phyloP scores from a whole-genome alignment of 2,113 vertebrate species.

The Boulengeromyrus knoepffleri region DNA sequence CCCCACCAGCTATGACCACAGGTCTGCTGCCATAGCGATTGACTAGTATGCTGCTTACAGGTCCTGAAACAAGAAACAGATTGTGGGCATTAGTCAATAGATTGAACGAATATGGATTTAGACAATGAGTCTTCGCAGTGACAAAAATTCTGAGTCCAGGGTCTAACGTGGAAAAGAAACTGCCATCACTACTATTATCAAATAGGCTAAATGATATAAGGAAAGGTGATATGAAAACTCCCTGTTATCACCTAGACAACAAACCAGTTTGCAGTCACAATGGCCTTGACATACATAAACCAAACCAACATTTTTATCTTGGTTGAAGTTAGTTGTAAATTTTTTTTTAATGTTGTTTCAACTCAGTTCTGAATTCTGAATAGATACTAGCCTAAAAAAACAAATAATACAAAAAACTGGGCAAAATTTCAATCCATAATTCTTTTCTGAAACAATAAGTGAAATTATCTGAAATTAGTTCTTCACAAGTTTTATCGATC shows the following conservation, averaged over 20 bases:
- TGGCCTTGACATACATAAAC: neutral
- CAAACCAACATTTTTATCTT: neutral
- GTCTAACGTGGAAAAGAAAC: neutral
- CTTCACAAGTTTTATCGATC: neutral
- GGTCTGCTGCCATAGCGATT: slow-evolving; percentile 72
- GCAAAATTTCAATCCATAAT: neutral
- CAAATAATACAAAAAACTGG: neutral
- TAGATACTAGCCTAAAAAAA: neutral
- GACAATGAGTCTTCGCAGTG: neutral
- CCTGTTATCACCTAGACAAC: neutral
- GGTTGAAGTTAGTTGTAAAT: neutral
- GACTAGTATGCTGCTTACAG: slow-evolving; percentile 68
- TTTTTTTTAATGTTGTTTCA: neutral
- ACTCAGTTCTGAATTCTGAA: neutral
- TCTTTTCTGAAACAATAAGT: neutral
- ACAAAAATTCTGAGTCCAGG: neutral
- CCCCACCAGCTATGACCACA: slow-evolving; percentile 67
- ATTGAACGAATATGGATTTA: neutral
- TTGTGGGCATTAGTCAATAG: too few species aligned
- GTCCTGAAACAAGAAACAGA: slow-evolving; percentile 49
- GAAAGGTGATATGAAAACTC: neutral
- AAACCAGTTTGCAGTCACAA: neutral
- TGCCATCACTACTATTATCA: neutral
- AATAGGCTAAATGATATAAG: neutral
- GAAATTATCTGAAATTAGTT: neutral